phyloP scores from a whole-genome alignment of 2,888 invertebrate genomes.

The Parthenolecanium corni region DNA sequence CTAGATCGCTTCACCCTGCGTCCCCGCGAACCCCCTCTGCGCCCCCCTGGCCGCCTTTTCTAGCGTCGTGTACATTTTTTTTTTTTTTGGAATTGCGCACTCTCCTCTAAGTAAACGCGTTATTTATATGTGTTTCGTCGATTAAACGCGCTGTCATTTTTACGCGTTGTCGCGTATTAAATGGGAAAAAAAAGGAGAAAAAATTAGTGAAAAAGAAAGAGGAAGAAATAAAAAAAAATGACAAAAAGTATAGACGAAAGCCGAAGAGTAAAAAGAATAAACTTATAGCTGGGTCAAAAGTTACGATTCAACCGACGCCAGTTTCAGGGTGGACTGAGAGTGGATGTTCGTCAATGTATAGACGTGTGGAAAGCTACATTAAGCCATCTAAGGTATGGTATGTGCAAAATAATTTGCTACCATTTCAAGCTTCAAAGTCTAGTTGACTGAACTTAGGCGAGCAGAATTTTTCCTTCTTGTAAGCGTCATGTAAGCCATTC shows the following conservation, averaged over 20 bases:
- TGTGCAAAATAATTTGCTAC: too few relatives aligned
- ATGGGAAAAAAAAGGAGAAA: neutral
- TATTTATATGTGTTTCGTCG: conserved; percentile 28
- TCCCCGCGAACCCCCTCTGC: neutral
- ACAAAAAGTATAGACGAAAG: neutral
- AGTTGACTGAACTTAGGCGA: too few relatives aligned
- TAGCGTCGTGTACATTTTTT: too few relatives aligned
- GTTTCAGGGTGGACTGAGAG: too few relatives aligned
- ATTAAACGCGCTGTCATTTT: conserved; percentile 29
- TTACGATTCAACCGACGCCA: too few relatives aligned
- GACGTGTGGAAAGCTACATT: too few relatives aligned
- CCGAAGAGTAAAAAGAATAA: conserved; percentile 4
- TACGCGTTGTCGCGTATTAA: conserved; percentile 27
- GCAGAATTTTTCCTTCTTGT: too few relatives aligned
- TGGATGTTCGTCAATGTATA: too few relatives aligned
- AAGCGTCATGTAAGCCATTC: too few relatives aligned
- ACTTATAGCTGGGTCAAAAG: too few relatives aligned
- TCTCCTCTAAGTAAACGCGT: conserved; percentile 27
- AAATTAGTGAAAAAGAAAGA: neutral
- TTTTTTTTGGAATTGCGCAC: neutral
- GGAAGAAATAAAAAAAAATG: neutral
- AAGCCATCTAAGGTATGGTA: too few relatives aligned
- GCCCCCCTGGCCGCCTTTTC: neutral
- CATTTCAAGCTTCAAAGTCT: too few relatives aligned
- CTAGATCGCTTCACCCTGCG: conserved; percentile 21